Base-by-base conservation (phyloP, 1,140 invertebrate genomes). In the Bombus vancouverensis region DNA sequence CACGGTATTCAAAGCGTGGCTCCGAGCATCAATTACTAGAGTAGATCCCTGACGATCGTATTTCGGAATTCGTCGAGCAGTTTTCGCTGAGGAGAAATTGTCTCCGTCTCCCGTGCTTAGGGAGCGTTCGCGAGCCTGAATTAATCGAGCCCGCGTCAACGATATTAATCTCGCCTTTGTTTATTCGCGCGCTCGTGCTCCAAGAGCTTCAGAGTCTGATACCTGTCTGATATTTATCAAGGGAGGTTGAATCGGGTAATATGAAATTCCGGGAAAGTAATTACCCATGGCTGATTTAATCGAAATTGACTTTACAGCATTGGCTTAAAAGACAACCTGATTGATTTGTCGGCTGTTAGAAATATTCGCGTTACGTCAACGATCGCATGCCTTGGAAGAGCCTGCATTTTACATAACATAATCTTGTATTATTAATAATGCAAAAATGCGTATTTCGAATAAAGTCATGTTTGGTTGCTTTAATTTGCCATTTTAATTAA, bases 11-110 rank as follows among this genome's bases (percentile, higher is more conserved):
- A 66, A 83, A 76, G 81, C 72, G 59, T 39, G 37, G 70, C 80
- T 59, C 37, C 53, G 47, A 74, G 47, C 80, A 42, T 74, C 57
- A 66, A 83, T 83, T 76, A 76, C 74, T 72, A 22, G 42, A 53
- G 42, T 53, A 28, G 25, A 75, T 66, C 25, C 34, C 13, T 15
- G 42, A 65, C 37, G 34, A 42, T 76, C 39, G 74, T 37, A 76
- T 59, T 76, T 76, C 15, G 34, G 34, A 13, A 76, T 59, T 76
- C 53, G 47, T 39, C 74, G 53, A 59, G 25, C 34, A 53, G 34
- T 76, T 59, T 39, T 76, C 53, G 34, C 44, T 13, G 25, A 10
- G 47, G 42, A 59, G 34, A 28, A 76, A 76, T 53, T 47, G 53
- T 59, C 74, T 76, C 47, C 25, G 12, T 37, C 39, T 53, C 12